Conservation (phyloP, 2,113 vertebrate genomes). For the Xiphias gladius region DNA sequence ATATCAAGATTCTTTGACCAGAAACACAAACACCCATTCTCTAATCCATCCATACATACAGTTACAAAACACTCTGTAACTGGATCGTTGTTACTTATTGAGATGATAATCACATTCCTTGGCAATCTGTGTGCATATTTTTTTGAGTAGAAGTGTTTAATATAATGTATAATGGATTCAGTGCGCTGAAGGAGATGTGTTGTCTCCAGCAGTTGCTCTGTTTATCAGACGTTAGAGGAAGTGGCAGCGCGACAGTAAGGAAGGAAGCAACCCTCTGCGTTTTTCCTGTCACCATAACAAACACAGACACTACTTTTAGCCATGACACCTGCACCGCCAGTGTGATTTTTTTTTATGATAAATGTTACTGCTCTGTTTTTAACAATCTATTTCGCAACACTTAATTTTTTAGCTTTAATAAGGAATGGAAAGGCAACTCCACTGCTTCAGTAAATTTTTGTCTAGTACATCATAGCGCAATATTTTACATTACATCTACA, state of each 20-base stretch:
- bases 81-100: too few relatives aligned
- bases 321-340: constrained; percentile 29
- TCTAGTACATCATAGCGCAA: neutral
- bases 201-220: constrained; percentile 14
- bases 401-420: neutral
- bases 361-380: neutral
- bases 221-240: constrained; percentile 50
- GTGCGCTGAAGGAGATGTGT: neutral
- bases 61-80: neutral
- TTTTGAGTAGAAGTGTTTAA: neutral
- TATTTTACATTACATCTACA: too few relatives aligned
- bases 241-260: constrained; percentile 44
- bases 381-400: neutral
- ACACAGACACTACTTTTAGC: constrained; percentile 18
- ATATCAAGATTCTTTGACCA: neutral
- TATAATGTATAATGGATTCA: neutral
- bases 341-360: too few relatives aligned
- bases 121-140: too few relatives aligned
- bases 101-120: too few relatives aligned
- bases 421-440: neutral
- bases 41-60: neutral
- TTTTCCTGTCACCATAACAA: constrained; percentile 42
- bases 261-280: constrained; percentile 47
- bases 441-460: neutral
- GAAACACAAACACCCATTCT: neutral